Base-by-base conservation (phyloP, 2,888 invertebrate species). In the Resseliella maxima region DNA sequence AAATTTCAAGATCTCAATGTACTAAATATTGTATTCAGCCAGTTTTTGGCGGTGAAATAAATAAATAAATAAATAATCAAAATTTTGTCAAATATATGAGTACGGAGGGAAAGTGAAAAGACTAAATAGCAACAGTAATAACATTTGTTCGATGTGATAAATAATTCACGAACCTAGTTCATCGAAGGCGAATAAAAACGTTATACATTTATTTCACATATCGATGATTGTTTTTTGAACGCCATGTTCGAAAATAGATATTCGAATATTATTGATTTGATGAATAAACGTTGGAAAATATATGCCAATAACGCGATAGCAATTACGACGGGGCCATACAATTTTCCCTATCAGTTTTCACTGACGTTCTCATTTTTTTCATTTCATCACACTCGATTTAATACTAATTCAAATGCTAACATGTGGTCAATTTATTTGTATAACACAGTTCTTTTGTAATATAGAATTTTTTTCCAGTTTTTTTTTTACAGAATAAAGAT, bases 371-470 rank as follows among this genome's bases (percentile, higher is more conserved):
- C 21, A 18, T 31, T 31, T 72, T 31, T 5, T 27, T 27, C 15
- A 12, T 50, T 50, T 27, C 31, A 15, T 31, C 72, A 35, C 72
- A 35, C 31, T 72, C 31, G 18, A 31, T 31, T 72, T n/a, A 36
- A 12, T 83, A n/a, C 27, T 8, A 35, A 36, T 12, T 6, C 81
- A 36, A 36, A 81, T 36, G 81, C 36, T 81, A 36, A 35, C 81
- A 81, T 81, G 81, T 83, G 83, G n/a, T 38, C 41, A 72, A 15
- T 31, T 72, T 72, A 38, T 83, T 83, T 83, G 38, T 83, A 83
- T 38, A 83, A 83, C 36, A 83, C n/a, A 83, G 59, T 59, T 24
- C n/a, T 24, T 2, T 27, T 81, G 81, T 81, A 81, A 12, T 1
- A 81, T 38, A 59, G 24, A 3, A 59, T 24, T 50, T 6, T 24